These are phyloP conservation scores for Lethocerus indicus DNA, from an alignment of 1,140 invertebrate genomes.

Conservation along the genomic window DNA sequence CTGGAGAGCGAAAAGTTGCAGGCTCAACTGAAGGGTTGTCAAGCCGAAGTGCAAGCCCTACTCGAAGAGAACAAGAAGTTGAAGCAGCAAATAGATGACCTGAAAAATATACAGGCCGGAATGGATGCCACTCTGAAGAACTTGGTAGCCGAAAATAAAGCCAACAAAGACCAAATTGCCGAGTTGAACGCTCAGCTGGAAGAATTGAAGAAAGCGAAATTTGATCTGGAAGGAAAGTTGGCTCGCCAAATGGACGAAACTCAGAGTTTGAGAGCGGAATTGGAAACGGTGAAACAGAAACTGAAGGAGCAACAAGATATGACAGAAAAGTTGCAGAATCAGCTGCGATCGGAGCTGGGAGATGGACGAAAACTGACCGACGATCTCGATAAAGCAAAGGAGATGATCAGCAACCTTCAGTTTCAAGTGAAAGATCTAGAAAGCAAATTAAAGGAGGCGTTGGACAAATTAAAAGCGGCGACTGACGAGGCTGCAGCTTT, in stretches of 20 bases:
- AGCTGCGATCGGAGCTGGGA: no score
- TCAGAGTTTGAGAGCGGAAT: not conserved
- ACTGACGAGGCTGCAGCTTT: no score
- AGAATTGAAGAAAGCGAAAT: not conserved
- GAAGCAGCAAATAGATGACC: not conserved
- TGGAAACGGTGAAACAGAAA: not conserved
- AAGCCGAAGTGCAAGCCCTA: not conserved
- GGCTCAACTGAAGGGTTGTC: no score
- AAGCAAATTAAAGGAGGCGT: not conserved
- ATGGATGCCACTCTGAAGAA: not conserved
- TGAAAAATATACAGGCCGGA: not conserved
- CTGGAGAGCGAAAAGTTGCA: no score
- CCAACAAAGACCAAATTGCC: not conserved
- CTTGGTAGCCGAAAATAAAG: not conserved
- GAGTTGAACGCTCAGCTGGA: not conserved
- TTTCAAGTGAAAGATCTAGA: not conserved
- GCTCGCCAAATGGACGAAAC: not conserved
- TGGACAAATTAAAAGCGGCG: not conserved
- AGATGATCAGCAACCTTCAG: not conserved
- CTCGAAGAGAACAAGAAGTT: conserved; percentile 2
- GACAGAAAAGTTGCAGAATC: no score
- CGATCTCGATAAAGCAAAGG: not conserved
- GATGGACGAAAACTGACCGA: no score
- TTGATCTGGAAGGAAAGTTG: not conserved
- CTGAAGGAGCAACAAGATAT: no score